These are phyloP conservation scores for Coecobrya sp. DNA, from an alignment of 2,888 invertebrate species.

Conservation along the genomic window DNA sequence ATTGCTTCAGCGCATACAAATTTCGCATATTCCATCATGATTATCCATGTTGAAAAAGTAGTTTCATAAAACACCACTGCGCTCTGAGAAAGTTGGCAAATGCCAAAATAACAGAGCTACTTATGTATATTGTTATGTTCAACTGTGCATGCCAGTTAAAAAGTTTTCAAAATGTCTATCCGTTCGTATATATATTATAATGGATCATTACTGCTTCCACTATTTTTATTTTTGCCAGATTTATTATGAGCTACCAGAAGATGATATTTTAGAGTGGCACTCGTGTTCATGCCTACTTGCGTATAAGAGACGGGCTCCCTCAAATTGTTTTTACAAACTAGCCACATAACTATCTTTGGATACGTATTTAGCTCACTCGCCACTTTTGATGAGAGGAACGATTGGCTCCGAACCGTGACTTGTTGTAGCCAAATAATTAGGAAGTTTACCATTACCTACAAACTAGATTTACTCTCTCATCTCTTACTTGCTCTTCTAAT, in stretches of 20 bases:
- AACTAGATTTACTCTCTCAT: not conserved
- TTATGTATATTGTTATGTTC: not conserved
- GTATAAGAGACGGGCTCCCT: conserved; percentile 1
- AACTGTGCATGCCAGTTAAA: not conserved
- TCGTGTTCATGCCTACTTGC: not conserved
- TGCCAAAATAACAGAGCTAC: conserved; percentile 6
- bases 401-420: conserved; percentile 77
- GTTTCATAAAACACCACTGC: conserved; percentile 1
- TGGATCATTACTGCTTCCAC: not conserved
- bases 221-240: not conserved
- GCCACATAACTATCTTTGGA: not conserved
- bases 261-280: not conserved
- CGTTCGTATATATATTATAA: not conserved
- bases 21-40: not conserved
- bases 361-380: conserved; percentile 32
- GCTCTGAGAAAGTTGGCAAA: conserved; percentile 6
- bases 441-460: conserved; percentile 25
- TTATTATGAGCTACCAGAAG: not conserved
- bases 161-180: not conserved
- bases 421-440: conserved; percentile 71
- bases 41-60: not conserved
- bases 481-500: not conserved
- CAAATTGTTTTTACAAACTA: not conserved
- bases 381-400: conserved; percentile 70
- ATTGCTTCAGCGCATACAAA: not conserved